Percentiles rank a stretch among this genome's conserved stretches.
These are phyloP conservation scores for Xenentodon cancila DNA, from an alignment of 2,797 vertebrate genomes.

Conservation along the genomic window DNA sequence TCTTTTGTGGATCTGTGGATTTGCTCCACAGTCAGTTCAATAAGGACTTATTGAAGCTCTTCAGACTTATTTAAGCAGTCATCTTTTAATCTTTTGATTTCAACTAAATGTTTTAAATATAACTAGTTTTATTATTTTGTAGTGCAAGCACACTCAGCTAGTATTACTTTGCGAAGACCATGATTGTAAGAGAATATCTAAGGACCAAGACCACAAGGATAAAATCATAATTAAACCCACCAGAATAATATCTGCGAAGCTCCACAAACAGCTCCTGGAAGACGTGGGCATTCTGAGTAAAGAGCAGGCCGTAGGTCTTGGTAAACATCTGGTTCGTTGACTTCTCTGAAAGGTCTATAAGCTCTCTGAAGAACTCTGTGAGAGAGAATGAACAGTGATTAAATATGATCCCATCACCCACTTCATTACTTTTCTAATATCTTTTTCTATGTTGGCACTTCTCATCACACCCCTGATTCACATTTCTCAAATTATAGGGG, in stretches of 20 bases:
- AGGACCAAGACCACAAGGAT: not conserved
- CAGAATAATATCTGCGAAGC: conserved; percentile 87
- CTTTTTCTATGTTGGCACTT: conserved; percentile 39
- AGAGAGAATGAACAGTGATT: conserved; percentile 28
- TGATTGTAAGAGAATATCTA: not conserved
- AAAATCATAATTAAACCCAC: conserved; percentile 53
- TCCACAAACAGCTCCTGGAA: conserved; percentile 90
- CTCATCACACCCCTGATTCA: conserved; percentile 14
- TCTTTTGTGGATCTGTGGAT: conserved; percentile 29
- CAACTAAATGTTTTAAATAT: too few relatives aligned
- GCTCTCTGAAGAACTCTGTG: conserved; percentile 88
- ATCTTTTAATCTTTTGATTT: too few relatives aligned
- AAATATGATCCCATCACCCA: conserved; percentile 36
- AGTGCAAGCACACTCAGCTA: not conserved
- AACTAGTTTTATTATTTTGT: conserved; percentile 6
- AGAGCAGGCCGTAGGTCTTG: conserved; percentile 89
- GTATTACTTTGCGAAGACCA: not conserved
- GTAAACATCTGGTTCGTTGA: conserved; percentile 91
- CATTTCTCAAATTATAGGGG: conserved; percentile 40
- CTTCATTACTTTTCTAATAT: conserved; percentile 24
- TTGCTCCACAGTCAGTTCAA: conserved; percentile 20
- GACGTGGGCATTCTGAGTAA: conserved; percentile 87
- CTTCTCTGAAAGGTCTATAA: conserved; percentile 88
- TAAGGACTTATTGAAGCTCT: conserved; percentile 10
- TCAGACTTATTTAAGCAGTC: not conserved